These are phyloP conservation scores for Hippasteria phrygiana DNA, from an alignment of 53 echinoderm and acorn worm species.

Conservation along the genomic window DNA sequence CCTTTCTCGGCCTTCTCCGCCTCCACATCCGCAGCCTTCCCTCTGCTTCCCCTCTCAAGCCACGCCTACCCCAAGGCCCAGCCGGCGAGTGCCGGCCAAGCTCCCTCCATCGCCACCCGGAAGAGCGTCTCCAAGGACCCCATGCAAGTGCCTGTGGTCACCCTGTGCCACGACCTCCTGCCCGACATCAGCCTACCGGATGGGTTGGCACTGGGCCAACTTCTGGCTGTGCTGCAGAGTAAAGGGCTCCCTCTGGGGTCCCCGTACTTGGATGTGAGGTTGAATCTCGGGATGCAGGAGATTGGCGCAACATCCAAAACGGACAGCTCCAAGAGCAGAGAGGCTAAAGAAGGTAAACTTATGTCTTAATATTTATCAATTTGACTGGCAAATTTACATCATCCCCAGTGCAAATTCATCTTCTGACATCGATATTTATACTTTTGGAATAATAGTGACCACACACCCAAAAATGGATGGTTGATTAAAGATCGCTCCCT, in stretches of 20 bases:
- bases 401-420: background rate
- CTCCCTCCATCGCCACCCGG: background rate
- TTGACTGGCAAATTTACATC: background rate
- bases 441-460: too few species aligned
- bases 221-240: constrained; percentile 76
- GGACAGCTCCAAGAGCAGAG: constrained; percentile 87
- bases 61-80: constrained; percentile 26
- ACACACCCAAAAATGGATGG: too few species aligned
- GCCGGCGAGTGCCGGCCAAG: background rate
- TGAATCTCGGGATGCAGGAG: constrained; percentile 77
- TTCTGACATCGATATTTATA: too few species aligned
- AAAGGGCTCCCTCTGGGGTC: constrained; percentile 83
- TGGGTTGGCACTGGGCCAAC: constrained; percentile 83
- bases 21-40: constrained; percentile 23
- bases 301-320: constrained; percentile 78
- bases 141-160: constrained; percentile 77
- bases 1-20: constrained; percentile 58
- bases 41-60: constrained; percentile 52
- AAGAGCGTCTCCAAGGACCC: constrained; percentile 71
- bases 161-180: constrained; percentile 78
- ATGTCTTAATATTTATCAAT: background rate
- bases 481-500: too few species aligned
- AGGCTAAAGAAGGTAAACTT: constrained; percentile 78
- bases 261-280: constrained; percentile 79
- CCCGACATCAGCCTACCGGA: constrained; percentile 78